Conservation (phyloP, 37 sponge, comb jelly and placozoan species). For the Lycopodina hypogea region DNA sequence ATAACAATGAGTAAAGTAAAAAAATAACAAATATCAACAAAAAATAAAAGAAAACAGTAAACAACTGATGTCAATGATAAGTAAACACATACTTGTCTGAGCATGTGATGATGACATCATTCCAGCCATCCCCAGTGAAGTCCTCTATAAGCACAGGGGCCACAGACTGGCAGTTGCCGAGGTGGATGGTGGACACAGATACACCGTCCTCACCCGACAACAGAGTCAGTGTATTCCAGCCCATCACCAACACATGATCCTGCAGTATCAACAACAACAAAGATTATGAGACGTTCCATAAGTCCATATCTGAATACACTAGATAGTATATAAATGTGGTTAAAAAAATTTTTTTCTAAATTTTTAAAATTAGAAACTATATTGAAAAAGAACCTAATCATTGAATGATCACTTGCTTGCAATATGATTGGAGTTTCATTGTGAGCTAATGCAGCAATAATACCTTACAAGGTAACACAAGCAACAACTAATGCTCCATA, state of each 20-base stretch:
- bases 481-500: too few relatives aligned
- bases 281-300: too few relatives aligned
- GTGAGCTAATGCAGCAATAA: too few relatives aligned
- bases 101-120: constrained; percentile 80
- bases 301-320: too few relatives aligned
- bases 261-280: not conserved
- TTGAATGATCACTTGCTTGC: too few relatives aligned
- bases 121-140: constrained; percentile 72
- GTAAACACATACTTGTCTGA: constrained; percentile 24
- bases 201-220: constrained; percentile 59
- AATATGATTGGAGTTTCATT: too few relatives aligned
- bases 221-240: constrained; percentile 35
- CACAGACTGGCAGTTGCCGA: constrained; percentile 63
- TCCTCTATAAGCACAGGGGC: constrained; percentile 59
- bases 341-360: too few relatives aligned
- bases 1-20: not conserved
- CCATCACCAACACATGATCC: constrained; percentile 71
- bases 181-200: not conserved
- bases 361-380: too few relatives aligned
- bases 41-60: not conserved
- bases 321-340: too few relatives aligned
- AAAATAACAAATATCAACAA: not conserved
- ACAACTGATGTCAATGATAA: not conserved
- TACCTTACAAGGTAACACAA: too few relatives aligned
- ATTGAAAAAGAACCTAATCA: too few relatives aligned